A percentile compares a stretch with the other conserved stretches of the same genome.
phyloP scores from a whole-genome alignment of 2,888 invertebrate genomes.

The Callyntrura sp. region DNA sequence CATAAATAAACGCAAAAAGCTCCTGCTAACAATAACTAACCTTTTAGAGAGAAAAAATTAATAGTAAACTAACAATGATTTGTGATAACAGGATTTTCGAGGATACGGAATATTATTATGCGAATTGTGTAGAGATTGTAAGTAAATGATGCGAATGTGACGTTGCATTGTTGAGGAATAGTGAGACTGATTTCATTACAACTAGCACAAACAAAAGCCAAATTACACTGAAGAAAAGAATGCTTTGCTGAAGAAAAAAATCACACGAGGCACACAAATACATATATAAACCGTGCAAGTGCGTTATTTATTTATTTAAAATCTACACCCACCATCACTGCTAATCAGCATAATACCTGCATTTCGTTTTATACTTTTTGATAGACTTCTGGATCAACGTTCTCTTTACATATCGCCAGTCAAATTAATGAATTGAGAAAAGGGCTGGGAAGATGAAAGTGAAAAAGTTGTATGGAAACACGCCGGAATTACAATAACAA shows the following conservation, averaged over 20 bases:
- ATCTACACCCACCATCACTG: too few relatives aligned
- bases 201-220: neutral
- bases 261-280: neutral
- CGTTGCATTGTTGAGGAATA: neutral
- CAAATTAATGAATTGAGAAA: too few relatives aligned
- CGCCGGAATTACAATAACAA: too few relatives aligned
- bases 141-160: slow-evolving; percentile 29
- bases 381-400: too few relatives aligned
- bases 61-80: neutral
- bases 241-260: neutral
- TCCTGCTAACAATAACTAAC: slow-evolving; percentile 7
- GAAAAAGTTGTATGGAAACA: too few relatives aligned
- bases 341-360: too few relatives aligned
- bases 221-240: neutral
- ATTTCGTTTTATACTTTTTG: too few relatives aligned
- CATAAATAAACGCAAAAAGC: slow-evolving; percentile 34
- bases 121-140: slow-evolving; percentile 1
- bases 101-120: slow-evolving; percentile 36
- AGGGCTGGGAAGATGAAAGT: too few relatives aligned
- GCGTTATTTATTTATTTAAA: too few relatives aligned
- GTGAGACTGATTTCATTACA: neutral
- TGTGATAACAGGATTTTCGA: slow-evolving; percentile 26
- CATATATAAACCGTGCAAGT: too few relatives aligned
- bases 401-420: too few relatives aligned
- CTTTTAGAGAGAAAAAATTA: slow-evolving; percentile 27